Evolutionary conservation across 2,888 invertebrate species (phyloP).

Genomic region (Cosmorhoe ocellata): DNA sequence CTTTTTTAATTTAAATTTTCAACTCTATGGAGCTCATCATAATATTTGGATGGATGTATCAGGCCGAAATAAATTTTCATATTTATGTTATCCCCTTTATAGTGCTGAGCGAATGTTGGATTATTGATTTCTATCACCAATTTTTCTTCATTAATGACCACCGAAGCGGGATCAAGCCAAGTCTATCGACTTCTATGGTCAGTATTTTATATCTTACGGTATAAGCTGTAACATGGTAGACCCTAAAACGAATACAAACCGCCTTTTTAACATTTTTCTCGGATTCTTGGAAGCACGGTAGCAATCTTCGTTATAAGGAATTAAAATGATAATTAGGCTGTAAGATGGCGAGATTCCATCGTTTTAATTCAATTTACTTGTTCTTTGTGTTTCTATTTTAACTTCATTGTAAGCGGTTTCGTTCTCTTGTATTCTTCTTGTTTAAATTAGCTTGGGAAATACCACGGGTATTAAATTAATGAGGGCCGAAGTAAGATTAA

Average conservation of each 20-base stretch:
- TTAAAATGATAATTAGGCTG: conserved; percentile 66
- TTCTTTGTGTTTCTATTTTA: conserved; percentile 40
- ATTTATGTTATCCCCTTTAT: conserved; percentile 57
- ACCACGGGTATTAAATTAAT: conserved; percentile 28
- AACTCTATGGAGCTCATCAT: conserved; percentile 26
- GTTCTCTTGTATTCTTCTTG: conserved; percentile 31
- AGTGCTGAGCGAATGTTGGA: conserved; percentile 45
- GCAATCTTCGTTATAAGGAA: conserved; percentile 56
- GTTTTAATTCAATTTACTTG: conserved; percentile 44
- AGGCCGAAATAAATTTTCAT: conserved; percentile 51
- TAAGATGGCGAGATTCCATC: conserved; percentile 49
- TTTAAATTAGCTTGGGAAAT: conserved; percentile 32
- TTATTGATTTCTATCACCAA: conserved; percentile 59
- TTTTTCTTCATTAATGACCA: conserved; percentile 55
- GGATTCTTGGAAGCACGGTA: conserved; percentile 58
- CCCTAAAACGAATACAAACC: conserved; percentile 46
- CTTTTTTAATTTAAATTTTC: background rate
- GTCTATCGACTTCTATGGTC: conserved; percentile 40
- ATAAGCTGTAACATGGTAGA: conserved; percentile 12
- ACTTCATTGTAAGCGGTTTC: conserved; percentile 38
- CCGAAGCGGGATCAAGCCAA: conserved; percentile 39
- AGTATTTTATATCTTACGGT: conserved; percentile 40
- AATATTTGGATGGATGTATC: conserved; percentile 56
- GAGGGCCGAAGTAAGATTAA: conserved; percentile 5
- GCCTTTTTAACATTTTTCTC: conserved; percentile 46